These are phyloP conservation scores for Simalia tracyae DNA, from an alignment of 2,797 vertebrate species.

Conservation along the genomic window DNA sequence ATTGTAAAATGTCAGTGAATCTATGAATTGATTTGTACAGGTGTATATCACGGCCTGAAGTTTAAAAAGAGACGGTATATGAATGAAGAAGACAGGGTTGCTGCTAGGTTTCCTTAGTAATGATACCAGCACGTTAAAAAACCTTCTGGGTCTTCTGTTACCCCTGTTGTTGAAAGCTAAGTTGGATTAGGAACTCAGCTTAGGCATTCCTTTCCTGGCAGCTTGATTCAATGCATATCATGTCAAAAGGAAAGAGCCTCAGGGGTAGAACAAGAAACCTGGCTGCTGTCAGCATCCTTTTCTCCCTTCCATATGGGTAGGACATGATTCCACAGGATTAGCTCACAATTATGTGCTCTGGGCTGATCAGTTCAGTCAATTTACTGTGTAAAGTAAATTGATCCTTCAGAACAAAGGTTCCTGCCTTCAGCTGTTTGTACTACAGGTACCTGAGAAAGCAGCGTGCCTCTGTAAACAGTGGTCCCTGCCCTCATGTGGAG, in stretches of 20 bases:
- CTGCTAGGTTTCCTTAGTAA: constrained; percentile 32
- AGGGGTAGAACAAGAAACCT: constrained; percentile 67
- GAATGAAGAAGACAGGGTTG: background rate
- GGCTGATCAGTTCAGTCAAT: constrained; percentile 94
- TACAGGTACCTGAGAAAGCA: constrained; percentile 93
- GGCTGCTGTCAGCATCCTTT: constrained; percentile 75
- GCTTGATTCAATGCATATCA: constrained; percentile 79
- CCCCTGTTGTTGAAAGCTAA: constrained; percentile 36
- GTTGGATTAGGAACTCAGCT: constrained; percentile 22
- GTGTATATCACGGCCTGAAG: background rate
- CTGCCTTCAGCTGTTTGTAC: constrained; percentile 73
- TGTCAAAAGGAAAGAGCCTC: constrained; percentile 68
- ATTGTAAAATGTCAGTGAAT: background rate
- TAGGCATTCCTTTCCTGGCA: constrained; percentile 63
- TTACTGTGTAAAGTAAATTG: constrained; percentile 93
- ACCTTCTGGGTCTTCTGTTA: constrained; percentile 34
- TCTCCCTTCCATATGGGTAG: constrained; percentile 87
- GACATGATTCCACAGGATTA: constrained; percentile 93
- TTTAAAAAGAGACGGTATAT: constrained; percentile 4
- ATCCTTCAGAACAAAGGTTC: constrained; percentile 88
- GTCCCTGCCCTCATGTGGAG: constrained; percentile 86
- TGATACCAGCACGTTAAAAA: constrained; percentile 13
- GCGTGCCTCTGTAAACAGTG: constrained; percentile 92
- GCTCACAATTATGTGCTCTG: constrained; percentile 89
- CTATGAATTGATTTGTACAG: background rate